phyloP scores from a whole-genome alignment of 1,140 invertebrate genomes.

The Drosophila pseudoananassae region DNA sequence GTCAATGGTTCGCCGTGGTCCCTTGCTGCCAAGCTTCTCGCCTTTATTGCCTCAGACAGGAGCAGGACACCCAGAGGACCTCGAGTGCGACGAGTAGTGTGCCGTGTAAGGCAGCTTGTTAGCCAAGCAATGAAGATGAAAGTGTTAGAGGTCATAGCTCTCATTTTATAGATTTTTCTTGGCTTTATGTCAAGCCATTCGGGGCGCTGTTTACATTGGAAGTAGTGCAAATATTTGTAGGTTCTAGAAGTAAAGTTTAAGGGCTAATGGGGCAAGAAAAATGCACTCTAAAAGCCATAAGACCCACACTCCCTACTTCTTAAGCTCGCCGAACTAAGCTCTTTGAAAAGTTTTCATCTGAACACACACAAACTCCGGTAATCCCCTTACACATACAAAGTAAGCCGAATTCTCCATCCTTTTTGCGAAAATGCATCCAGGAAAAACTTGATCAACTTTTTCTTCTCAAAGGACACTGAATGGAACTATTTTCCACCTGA shows the following conservation, averaged over 20 bases:
- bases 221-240: slow-evolving; percentile 10
- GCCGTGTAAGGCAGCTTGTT: slow-evolving; percentile 53
- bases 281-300: neutral
- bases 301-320: neutral
- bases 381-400: neutral
- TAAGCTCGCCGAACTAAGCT: neutral
- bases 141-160: slow-evolving; percentile 69
- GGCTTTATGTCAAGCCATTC: slow-evolving; percentile 11
- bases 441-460: slow-evolving; percentile 24
- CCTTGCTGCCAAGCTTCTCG: slow-evolving; percentile 19
- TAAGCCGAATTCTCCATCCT: neutral
- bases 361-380: neutral
- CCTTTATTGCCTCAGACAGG: slow-evolving; percentile 48
- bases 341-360: neutral
- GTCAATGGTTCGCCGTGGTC: slow-evolving; percentile 69
- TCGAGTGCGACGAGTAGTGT: slow-evolving; percentile 1
- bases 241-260: neutral
- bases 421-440: neutral
- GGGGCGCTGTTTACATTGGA: neutral
- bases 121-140: slow-evolving; percentile 66
- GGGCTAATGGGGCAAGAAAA: neutral
- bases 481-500: slow-evolving; percentile 42
- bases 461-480: slow-evolving; percentile 11
- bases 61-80: slow-evolving; percentile 40
- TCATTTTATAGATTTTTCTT: slow-evolving; percentile 58